phyloP scores from a whole-genome alignment of 1,140 invertebrate species.

The Drosophila orosa region DNA sequence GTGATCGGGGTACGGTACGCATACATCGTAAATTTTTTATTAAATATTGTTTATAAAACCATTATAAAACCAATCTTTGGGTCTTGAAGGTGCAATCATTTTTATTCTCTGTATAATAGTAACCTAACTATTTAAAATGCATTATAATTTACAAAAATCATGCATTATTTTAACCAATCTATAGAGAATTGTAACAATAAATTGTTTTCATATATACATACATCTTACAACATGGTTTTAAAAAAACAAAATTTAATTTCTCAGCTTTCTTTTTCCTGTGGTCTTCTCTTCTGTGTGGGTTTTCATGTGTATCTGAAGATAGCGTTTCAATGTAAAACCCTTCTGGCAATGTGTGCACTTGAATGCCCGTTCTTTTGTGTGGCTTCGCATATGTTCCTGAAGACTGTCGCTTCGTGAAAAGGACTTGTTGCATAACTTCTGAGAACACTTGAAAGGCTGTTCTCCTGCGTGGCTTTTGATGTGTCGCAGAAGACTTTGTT shows the following conservation, averaged over 20 bases:
- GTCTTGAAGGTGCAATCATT: too few species aligned
- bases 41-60: too few species aligned
- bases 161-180: background rate
- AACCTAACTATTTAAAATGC: too few species aligned
- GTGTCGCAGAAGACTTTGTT: background rate
- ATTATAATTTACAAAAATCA: background rate
- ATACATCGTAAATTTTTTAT: too few species aligned
- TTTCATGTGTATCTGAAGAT: background rate
- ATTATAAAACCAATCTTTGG: too few species aligned
- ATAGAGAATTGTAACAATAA: background rate
- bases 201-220: too few species aligned
- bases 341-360: background rate
- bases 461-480: background rate
- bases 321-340: background rate
- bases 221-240: too few species aligned
- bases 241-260: too few species aligned
- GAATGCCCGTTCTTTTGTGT: background rate
- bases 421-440: background rate
- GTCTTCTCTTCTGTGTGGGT: background rate
- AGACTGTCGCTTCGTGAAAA: background rate
- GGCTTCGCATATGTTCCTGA: background rate
- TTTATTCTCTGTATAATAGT: too few species aligned
- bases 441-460: background rate
- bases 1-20: too few species aligned
- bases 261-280: background rate